Conservation (phyloP, 2,113 vertebrate species). For the Trogon surrucura region DNA sequence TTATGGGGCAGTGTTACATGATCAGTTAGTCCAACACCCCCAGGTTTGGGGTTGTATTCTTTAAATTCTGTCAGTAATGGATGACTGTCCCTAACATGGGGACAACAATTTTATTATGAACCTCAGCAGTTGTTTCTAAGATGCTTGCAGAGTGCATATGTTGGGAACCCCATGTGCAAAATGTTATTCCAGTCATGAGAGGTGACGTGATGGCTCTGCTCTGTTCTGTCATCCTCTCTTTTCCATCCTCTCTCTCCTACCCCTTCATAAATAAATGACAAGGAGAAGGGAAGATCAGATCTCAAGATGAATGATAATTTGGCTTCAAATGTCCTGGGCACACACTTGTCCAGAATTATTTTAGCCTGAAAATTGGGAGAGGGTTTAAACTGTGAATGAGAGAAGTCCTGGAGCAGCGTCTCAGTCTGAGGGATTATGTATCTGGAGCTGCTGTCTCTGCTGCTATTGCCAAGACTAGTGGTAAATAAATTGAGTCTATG, state of each 20-base stretch:
- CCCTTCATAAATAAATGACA: neutral
- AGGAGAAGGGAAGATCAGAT: neutral
- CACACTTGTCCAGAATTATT: neutral
- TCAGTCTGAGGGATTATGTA: neutral
- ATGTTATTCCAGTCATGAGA: neutral
- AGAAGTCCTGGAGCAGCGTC: neutral
- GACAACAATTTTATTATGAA: neutral
- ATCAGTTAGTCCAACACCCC: accelerated
- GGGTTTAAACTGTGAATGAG: neutral
- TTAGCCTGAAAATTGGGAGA: neutral
- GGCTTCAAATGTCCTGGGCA: neutral
- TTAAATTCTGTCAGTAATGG: neutral
- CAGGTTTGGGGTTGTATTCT: neutral
- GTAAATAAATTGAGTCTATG: neutral
- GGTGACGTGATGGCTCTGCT: neutral
- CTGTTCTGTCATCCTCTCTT: neutral
- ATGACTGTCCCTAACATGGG: neutral
- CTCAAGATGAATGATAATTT: neutral
- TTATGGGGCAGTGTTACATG: accelerated
- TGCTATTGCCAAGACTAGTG: neutral
- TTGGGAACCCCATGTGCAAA: neutral
- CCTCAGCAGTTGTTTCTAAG: neutral
- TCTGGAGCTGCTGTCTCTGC: neutral
- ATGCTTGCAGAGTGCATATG: neutral
- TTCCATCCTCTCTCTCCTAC: neutral